Conservation (phyloP, 2,113 vertebrate species). For the Bathybates hornii region DNA sequence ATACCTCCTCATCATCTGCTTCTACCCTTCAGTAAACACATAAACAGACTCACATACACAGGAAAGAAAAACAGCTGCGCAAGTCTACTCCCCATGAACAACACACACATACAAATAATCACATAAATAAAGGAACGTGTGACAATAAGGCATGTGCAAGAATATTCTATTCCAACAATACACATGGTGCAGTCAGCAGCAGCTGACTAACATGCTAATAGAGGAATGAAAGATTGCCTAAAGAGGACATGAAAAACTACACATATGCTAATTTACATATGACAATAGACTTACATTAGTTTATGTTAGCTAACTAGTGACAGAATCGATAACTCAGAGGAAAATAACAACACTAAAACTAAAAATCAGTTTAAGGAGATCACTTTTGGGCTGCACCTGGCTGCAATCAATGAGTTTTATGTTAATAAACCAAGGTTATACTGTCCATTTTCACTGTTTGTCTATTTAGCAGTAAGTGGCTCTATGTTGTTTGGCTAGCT, state of each 20-base stretch:
- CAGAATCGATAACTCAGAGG: not conserved
- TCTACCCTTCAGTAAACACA: not conserved
- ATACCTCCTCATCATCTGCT: not conserved
- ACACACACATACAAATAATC: not conserved
- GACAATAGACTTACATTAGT: not conserved
- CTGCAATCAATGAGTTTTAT: not conserved
- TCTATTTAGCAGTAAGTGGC: not conserved
- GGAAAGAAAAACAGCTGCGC: conserved; percentile 16
- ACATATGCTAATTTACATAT: not conserved
- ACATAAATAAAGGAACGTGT: conserved; percentile 6
- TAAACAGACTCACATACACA: not conserved
- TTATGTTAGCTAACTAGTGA: not conserved
- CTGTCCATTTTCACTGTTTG: not conserved
- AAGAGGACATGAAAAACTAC: not conserved
- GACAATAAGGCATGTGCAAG: not conserved
- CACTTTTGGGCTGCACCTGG: not conserved
- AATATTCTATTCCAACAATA: conserved; percentile 2
- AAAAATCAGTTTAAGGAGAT: not conserved
- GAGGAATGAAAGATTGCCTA: not conserved
- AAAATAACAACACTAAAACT: not conserved
- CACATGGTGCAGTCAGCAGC: not conserved
- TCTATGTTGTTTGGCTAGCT: not conserved
- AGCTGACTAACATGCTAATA: not conserved
- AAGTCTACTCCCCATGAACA: not conserved
- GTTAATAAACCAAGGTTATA: not conserved